Evolutionary conservation across 2,797 vertebrate species (phyloP).

Genomic region (Lepilemur ruficaudatus): DNA sequence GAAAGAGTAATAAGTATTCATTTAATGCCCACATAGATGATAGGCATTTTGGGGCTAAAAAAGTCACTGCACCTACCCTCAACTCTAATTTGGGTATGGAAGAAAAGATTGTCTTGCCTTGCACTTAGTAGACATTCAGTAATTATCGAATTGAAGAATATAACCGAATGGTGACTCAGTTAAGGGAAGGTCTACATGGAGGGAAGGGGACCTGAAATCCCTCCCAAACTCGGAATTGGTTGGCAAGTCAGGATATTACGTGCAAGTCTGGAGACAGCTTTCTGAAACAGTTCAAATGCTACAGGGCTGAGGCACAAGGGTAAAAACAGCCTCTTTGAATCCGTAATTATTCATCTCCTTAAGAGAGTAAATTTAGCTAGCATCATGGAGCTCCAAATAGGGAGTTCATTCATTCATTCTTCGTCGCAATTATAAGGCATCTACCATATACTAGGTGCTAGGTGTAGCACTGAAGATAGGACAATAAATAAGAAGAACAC

Average conservation of each 20-base stretch:
- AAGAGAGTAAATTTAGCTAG: not conserved
- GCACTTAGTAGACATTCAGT: not conserved
- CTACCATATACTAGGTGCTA: not conserved
- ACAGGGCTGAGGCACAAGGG: rapidly evolving
- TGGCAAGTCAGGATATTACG: not conserved
- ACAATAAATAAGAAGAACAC: not conserved
- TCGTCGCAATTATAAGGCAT: not conserved
- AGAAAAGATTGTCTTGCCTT: not conserved
- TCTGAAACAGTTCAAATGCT: not conserved
- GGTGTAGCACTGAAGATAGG: not conserved
- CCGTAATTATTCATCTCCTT: not conserved
- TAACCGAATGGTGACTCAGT: not conserved
- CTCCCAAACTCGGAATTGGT: not conserved
- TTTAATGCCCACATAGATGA: not conserved
- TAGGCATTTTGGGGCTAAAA: not conserved
- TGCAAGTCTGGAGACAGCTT: not conserved
- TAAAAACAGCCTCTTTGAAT: not conserved
- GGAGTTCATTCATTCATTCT: not conserved
- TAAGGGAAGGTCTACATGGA: not conserved
- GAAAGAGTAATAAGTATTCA: not conserved
- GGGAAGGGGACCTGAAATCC: not conserved
- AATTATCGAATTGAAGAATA: not conserved
- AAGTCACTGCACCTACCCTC: not conserved
- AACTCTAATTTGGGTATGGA: not conserved
- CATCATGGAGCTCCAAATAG: not conserved